Percentiles rank a stretch among this genome's conserved stretches.
phyloP scores from a whole-genome alignment of 2,888 invertebrate genomes.

The Syrphus vitripennis region DNA sequence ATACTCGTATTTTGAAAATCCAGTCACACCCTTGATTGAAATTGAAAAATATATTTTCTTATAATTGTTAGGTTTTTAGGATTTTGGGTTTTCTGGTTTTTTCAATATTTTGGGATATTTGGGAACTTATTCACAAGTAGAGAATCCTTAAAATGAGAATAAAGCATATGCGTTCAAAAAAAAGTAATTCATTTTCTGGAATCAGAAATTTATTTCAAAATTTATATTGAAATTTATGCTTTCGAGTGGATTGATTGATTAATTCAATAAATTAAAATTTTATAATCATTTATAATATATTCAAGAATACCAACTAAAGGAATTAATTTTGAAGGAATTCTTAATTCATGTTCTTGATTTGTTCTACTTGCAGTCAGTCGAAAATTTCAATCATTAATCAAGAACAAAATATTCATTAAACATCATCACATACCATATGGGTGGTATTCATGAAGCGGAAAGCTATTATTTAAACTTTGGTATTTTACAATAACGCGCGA shows the following conservation, averaged over 20 bases:
- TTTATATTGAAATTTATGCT: not conserved
- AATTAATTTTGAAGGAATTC: not conserved
- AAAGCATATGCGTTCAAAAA: too few species aligned
- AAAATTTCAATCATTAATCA: conserved; percentile 9
- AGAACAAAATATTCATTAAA: not conserved
- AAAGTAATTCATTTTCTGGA: too few species aligned
- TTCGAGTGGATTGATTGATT: not conserved
- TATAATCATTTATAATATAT: not conserved
- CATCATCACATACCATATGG: not conserved
- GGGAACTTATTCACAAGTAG: too few species aligned
- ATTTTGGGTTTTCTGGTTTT: too few species aligned
- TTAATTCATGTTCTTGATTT: not conserved
- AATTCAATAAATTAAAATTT: not conserved
- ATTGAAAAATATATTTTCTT: too few species aligned
- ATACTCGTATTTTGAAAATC: too few species aligned
- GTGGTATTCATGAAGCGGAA: not conserved
- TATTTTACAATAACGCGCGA: conserved; percentile 1
- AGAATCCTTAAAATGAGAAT: too few species aligned
- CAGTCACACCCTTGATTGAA: too few species aligned
- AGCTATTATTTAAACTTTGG: conserved; percentile 20
- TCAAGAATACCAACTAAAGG: not conserved
- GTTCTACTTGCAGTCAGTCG: not conserved
- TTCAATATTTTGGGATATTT: too few species aligned
- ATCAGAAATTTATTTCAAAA: too few species aligned
- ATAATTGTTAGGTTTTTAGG: too few species aligned